Percentiles rank a stretch among this genome's conserved stretches.
phyloP scores from a whole-genome alignment of 2,888 invertebrate species.

The Neoascia interrupta region DNA sequence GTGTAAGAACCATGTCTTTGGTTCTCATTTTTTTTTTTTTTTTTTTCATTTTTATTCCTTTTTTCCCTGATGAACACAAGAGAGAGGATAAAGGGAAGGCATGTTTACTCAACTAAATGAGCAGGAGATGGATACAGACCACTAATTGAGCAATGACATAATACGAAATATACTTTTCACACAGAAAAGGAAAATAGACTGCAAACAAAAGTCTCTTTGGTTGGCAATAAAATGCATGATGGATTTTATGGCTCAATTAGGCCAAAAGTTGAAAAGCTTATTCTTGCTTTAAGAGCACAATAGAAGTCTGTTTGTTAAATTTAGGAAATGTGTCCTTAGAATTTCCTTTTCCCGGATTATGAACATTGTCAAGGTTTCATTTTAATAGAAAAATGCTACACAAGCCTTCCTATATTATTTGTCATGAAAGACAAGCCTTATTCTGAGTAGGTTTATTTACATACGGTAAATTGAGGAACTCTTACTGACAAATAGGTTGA shows the following conservation, averaged over 20 bases:
- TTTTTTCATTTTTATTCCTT: neutral
- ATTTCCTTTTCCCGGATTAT: too few species aligned
- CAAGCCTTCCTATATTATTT: too few species aligned
- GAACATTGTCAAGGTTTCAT: too few species aligned
- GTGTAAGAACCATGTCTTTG: slow-evolving; percentile 50
- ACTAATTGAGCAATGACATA: slow-evolving; percentile 62
- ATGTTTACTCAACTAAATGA: slow-evolving; percentile 64
- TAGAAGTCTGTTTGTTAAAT: too few species aligned
- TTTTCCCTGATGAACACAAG: slow-evolving; percentile 19
- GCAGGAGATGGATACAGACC: slow-evolving; percentile 51
- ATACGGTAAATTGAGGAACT: too few species aligned
- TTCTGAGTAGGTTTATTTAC: too few species aligned
- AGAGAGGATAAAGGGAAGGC: slow-evolving; percentile 40
- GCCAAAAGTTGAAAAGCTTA: neutral
- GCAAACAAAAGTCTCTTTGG: neutral
- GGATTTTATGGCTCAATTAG: neutral
- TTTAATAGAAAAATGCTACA: too few species aligned
- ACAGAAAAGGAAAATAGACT: slow-evolving; percentile 1
- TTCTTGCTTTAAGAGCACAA: too few species aligned
- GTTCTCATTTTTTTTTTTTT: slow-evolving; percentile 15
- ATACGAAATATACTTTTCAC: slow-evolving; percentile 25
- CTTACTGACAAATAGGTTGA: too few species aligned
- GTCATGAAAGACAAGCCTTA: too few species aligned
- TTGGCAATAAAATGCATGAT: neutral
- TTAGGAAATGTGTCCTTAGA: too few species aligned